Evolutionary conservation across 2,888 invertebrate genomes (phyloP).

Genomic region (Pristionchus fissidentatus): DNA sequence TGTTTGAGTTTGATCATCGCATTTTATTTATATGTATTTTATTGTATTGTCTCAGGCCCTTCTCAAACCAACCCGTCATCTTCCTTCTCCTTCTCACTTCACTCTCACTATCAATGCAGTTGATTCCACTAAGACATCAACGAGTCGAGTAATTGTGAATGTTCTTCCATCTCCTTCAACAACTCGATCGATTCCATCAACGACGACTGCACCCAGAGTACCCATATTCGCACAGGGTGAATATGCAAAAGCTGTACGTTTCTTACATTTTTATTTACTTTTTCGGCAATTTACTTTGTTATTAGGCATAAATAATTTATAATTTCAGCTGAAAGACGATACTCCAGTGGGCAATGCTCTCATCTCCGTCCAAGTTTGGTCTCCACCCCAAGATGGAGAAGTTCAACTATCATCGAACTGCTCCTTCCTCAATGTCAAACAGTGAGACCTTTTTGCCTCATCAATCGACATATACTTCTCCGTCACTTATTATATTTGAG

Average conservation of each 20-base stretch:
- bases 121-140: constrained; percentile 21
- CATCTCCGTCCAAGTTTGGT: constrained; percentile 16
- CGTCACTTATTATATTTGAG: too few species aligned
- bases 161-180: background rate
- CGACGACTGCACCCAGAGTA: background rate
- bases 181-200: background rate
- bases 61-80: background rate
- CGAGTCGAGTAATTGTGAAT: background rate
- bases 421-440: background rate
- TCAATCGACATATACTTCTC: background rate
- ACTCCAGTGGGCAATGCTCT: constrained; percentile 31
- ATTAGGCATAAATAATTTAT: background rate
- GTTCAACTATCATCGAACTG: background rate
- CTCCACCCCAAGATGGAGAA: constrained; percentile 19
- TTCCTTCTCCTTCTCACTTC: constrained; percentile 25
- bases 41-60: background rate
- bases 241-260: constrained; percentile 13
- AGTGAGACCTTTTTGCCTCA: background rate
- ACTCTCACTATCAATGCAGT: background rate
- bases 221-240: constrained; percentile 30
- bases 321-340: constrained; percentile 2
- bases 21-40: background rate
- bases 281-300: too few species aligned
- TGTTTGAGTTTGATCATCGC: too few species aligned
- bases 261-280: background rate